phyloP scores from a whole-genome alignment of 1,140 invertebrate genomes.

The Aphis craccivora region DNA sequence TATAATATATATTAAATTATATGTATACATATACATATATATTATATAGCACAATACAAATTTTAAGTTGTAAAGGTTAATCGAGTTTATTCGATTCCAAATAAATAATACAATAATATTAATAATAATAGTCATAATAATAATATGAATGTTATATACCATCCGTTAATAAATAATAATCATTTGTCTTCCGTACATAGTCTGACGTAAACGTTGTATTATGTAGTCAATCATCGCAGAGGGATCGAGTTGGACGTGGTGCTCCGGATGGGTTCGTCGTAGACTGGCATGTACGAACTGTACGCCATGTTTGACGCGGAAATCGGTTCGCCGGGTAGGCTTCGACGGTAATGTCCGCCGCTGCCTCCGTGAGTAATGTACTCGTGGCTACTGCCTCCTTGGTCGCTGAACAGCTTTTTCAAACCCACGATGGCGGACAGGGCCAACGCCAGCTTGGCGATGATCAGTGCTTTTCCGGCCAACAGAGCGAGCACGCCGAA shows the following conservation, averaged over 20 bases:
- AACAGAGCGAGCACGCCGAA: slow-evolving; percentile 79
- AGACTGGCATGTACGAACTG: slow-evolving; percentile 53
- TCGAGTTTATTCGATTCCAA: neutral
- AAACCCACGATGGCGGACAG: slow-evolving; percentile 82
- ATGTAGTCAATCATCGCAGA: neutral
- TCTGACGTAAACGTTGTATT: neutral
- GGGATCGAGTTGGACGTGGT: neutral
- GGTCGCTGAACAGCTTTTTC: slow-evolving; percentile 73
- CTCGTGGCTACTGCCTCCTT: slow-evolving; percentile 58
- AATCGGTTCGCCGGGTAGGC: slow-evolving; percentile 59
- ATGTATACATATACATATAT: no score
- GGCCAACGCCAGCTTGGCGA: slow-evolving; percentile 81
- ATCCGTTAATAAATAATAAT: neutral
- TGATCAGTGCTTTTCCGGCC: slow-evolving; percentile 83
- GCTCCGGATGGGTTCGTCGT: slow-evolving; percentile 19
- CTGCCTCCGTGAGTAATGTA: slow-evolving; percentile 44
- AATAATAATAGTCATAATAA: neutral
- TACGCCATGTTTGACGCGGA: slow-evolving; percentile 59
- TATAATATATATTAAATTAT: no score
- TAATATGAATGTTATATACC: slow-evolving; percentile 13
- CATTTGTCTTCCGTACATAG: neutral
- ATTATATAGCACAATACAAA: neutral
- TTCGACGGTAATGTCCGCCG: slow-evolving; percentile 59
- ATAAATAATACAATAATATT: slow-evolving; percentile 13
- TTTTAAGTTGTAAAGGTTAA: neutral